Conservation (phyloP, 2,888 invertebrate species). For the Cotesia congregata region DNA sequence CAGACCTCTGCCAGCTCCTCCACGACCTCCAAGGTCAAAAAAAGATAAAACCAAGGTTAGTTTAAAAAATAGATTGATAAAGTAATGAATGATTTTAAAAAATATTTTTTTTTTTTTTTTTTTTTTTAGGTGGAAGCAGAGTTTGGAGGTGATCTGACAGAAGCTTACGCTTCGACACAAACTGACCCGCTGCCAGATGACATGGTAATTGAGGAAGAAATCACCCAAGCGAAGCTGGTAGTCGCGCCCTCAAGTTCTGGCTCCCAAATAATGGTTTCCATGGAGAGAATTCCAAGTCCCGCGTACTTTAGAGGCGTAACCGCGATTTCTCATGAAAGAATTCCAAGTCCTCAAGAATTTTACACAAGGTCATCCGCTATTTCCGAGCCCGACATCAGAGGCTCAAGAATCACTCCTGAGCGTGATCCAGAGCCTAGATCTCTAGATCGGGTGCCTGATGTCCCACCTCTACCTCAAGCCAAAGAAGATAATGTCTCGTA, state of each 20-base stretch:
- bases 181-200: constrained; percentile 89
- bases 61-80: too few species aligned
- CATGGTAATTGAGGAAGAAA: constrained; percentile 70
- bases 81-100: too few species aligned
- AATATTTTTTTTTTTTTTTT: too few species aligned
- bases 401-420: constrained; percentile 27
- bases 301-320: constrained; percentile 8
- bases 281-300: constrained; percentile 63
- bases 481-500: constrained; percentile 33
- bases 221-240: constrained; percentile 65
- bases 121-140: background rate
- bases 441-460: constrained; percentile 35
- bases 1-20: constrained; percentile 88
- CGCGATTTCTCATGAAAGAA: constrained; percentile 41
- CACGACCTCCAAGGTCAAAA: constrained; percentile 82
- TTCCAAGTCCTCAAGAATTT: constrained; percentile 39
- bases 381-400: constrained; percentile 36
- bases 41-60: constrained; percentile 46
- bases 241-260: constrained; percentile 64
- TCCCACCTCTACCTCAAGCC: constrained; percentile 46
- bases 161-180: constrained; percentile 86
- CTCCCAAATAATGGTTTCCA: constrained; percentile 65
- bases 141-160: constrained; percentile 67
- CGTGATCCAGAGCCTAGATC: constrained; percentile 14
- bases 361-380: constrained; percentile 40